phyloP scores from a whole-genome alignment of 2,113 vertebrate species.

The Alexandromys fortis region DNA sequence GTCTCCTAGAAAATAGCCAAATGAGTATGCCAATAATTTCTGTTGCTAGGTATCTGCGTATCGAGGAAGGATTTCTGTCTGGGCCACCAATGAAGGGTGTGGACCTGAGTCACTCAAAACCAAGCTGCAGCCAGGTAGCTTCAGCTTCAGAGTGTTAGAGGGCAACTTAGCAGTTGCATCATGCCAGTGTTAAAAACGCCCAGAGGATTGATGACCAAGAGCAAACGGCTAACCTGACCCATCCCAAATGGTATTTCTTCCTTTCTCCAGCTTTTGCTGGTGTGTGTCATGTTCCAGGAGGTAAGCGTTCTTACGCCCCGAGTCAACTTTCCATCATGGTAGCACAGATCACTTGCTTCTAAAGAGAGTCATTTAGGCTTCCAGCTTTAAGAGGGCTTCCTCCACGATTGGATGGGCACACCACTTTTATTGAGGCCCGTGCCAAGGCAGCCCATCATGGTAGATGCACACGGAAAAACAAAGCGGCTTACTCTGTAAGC shows the following conservation, averaged over 20 bases:
- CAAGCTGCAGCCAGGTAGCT: neutral
- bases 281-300: neutral
- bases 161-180: neutral
- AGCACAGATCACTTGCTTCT: neutral
- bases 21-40: neutral
- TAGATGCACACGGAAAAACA: neutral
- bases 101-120: neutral
- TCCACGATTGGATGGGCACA: neutral
- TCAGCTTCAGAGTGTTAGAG: neutral
- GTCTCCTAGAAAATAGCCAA: neutral
- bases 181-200: neutral
- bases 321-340: neutral
- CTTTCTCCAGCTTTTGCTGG: neutral
- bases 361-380: neutral
- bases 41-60: neutral
- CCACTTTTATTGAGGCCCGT: neutral
- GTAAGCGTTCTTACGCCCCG: neutral
- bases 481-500: neutral
- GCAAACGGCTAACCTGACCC: neutral
- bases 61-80: neutral
- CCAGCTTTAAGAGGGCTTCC: neutral
- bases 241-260: neutral
- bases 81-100: neutral
- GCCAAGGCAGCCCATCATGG: neutral
- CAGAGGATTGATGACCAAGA: neutral